Evolutionary conservation across 2,113 vertebrate genomes (phyloP).

Genomic region (Rhabdomys dilectus): DNA sequence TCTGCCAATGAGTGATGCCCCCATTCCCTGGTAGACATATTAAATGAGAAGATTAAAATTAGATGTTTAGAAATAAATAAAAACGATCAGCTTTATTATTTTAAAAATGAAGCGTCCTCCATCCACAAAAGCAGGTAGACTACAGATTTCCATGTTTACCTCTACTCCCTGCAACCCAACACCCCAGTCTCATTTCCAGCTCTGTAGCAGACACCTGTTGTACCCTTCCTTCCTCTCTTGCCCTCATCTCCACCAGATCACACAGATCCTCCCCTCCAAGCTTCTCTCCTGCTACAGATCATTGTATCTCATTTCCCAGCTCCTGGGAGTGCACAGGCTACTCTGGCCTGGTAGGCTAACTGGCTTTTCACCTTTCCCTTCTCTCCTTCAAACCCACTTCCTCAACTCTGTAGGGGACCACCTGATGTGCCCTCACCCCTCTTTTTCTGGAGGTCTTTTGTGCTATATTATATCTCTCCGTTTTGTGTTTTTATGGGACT

Average conservation of each 20-base stretch:
- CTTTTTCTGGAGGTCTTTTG: not conserved
- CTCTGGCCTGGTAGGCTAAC: not conserved
- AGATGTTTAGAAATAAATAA: constrained; percentile 22
- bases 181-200: not conserved
- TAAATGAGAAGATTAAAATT: constrained; percentile 46
- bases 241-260: not conserved
- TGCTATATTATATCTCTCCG: not conserved
- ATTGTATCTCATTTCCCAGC: not conserved
- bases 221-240: too few species aligned
- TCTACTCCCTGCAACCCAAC: not conserved
- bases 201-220: not conserved
- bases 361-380: not conserved
- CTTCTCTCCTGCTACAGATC: not conserved
- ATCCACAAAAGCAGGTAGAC: not conserved
- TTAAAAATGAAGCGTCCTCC: not conserved
- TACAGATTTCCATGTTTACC: not conserved
- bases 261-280: not conserved
- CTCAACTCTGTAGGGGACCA: not conserved
- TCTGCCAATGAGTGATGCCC: not conserved
- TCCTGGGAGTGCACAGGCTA: not conserved
- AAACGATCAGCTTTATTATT: constrained; percentile 23
- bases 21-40: not conserved
- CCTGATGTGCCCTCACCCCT: not conserved
- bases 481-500: not conserved
- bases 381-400: not conserved